These are phyloP conservation scores for Turritopsis dohrnii DNA, from an alignment of 30 jellyfish, hydroid and myxozoan genomes.

Conservation along the genomic window DNA sequence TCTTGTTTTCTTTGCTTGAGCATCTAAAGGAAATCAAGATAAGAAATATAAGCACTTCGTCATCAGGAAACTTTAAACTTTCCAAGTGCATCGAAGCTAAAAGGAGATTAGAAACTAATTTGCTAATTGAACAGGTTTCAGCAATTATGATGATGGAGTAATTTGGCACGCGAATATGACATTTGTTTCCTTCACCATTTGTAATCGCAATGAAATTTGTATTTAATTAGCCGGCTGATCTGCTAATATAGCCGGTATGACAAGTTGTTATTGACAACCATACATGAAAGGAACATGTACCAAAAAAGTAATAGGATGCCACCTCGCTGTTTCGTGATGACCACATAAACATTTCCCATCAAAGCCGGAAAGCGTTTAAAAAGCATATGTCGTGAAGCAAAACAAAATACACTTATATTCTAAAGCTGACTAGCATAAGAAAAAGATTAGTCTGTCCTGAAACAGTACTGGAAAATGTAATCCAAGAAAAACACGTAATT, in stretches of 20 bases:
- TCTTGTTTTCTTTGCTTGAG: neutral
- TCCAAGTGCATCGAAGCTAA: neutral
- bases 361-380: no score
- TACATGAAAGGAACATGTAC: neutral
- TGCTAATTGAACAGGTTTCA: neutral
- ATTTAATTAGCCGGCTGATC: neutral
- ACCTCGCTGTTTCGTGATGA: neutral
- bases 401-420: neutral
- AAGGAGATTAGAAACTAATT: neutral
- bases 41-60: neutral
- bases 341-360: neutral
- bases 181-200: neutral
- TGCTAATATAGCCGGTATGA: neutral
- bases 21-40: neutral
- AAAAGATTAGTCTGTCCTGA: neutral
- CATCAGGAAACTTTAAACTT: neutral
- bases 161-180: neutral
- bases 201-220: neutral
- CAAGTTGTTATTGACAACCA: neutral
- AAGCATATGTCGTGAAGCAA: no score
- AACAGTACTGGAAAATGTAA: neutral
- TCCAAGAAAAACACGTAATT: neutral
- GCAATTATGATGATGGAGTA: neutral
- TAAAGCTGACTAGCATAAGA: neutral
- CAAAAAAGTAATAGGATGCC: neutral